A percentile compares a stretch with the other conserved stretches of the same genome.
Conservation (phyloP, 2,888 invertebrate species). For the Sepioteuthis lessoniana region DNA sequence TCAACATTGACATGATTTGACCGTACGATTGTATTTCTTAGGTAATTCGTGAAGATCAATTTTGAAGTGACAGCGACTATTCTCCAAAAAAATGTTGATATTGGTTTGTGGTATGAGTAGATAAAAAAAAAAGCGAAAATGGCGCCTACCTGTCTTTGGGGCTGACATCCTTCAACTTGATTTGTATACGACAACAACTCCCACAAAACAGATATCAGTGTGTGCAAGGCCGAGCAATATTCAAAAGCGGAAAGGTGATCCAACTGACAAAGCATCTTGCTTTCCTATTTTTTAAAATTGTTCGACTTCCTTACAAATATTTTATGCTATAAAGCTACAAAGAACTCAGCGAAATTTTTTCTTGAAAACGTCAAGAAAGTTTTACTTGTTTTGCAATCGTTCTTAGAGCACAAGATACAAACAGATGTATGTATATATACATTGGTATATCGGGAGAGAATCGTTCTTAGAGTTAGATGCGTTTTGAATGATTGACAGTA, state of each 20-base stretch:
- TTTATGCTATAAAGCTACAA: background rate
- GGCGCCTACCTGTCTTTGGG: constrained; percentile 2
- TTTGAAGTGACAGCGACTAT: background rate
- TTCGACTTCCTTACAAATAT: background rate
- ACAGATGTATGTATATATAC: background rate
- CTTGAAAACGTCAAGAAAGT: background rate
- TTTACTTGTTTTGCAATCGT: background rate
- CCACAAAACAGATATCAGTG: background rate
- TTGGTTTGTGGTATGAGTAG: no score
- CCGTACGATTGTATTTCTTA: no score
- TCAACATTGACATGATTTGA: no score
- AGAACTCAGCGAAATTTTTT: background rate
- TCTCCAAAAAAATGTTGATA: no score
- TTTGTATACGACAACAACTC: background rate
- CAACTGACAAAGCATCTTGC: background rate
- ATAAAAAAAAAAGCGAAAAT: background rate
- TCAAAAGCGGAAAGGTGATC: background rate
- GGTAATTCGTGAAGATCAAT: no score
- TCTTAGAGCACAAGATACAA: background rate
- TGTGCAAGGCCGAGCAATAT: background rate
- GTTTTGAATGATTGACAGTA: background rate
- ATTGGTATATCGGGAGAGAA: background rate
- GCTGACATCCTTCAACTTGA: background rate
- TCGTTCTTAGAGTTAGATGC: background rate
- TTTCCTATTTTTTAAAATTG: background rate